Evolutionary conservation across 1,140 invertebrate species (phyloP).

Genomic region (Drosophila grimshawi): DNA sequence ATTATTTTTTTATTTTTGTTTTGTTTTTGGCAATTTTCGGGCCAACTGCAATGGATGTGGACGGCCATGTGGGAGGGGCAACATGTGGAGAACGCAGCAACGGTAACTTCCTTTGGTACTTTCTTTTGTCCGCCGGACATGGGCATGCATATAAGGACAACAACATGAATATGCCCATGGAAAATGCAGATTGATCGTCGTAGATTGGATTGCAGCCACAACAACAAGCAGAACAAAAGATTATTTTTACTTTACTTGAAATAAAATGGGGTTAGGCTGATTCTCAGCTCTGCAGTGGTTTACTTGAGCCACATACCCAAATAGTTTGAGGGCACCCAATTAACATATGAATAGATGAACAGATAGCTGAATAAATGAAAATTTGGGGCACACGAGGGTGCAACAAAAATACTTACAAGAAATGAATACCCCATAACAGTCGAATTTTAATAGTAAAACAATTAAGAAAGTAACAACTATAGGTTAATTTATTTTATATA

Average conservation of each 20-base stretch:
- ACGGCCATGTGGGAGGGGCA: slow-evolving; percentile 14
- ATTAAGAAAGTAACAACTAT: background rate
- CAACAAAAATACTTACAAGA: background rate
- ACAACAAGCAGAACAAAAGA: slow-evolving; percentile 5
- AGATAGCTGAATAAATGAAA: slow-evolving; percentile 7
- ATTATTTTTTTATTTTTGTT: slow-evolving; percentile 5
- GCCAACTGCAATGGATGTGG: slow-evolving; percentile 32
- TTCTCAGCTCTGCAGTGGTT: slow-evolving; percentile 8
- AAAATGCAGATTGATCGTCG: slow-evolving; percentile 46
- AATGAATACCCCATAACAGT: background rate
- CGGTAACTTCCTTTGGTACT: slow-evolving; percentile 40
- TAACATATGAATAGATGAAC: slow-evolving; percentile 38
- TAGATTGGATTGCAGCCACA: slow-evolving; percentile 38
- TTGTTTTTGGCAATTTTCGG: slow-evolving; percentile 40
- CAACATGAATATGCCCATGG: slow-evolving; percentile 37
- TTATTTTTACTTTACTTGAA: slow-evolving; percentile 17
- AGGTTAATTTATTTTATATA: too few relatives aligned
- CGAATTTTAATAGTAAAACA: background rate
- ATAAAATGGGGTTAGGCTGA: background rate
- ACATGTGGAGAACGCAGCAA: background rate
- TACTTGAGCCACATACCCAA: slow-evolving; percentile 24
- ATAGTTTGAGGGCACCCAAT: slow-evolving; percentile 16
- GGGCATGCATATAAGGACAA: slow-evolving; percentile 58
- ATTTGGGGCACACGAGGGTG: background rate
- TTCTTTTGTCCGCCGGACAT: slow-evolving; percentile 53